Evolutionary conservation across 2,797 vertebrate genomes (phyloP), one percentile per base, ranked within the genome.

Genomic region (Botia kubotai): DNA sequence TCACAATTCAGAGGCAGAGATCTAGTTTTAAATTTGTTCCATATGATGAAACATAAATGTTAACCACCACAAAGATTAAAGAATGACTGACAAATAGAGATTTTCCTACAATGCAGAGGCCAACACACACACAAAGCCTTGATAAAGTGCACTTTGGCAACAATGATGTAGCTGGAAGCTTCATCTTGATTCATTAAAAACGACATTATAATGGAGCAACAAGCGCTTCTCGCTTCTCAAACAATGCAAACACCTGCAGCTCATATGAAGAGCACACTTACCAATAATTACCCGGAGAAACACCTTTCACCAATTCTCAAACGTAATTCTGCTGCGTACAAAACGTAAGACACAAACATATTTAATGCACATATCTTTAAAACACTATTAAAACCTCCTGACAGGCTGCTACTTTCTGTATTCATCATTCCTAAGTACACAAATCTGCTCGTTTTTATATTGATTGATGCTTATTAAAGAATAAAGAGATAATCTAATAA

Each of bases 101-200:
- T 29, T 36, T 65, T 65, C 52, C 67, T 71, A 55, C 16, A 50
- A 21, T 8, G 16, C 26, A 36, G 60, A 48, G 19, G 29, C 60
- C 29, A 72, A 12, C 90, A 91, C 55, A 57, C 8, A 6, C 91
- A 91, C 43, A 46, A 92, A 90, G 33, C 93, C 91, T 93, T 93
- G 93, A 94, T 94, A 93, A 93, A 94, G 93, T 92, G 92, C 90
- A 89, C 89, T 87, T 91, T 89, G 89, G 91, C 89, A 90, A 90
- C 89, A 92, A 91, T 91, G 89, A 91, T 91, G 88, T 85, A 90
- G 88, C 62, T 90, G 89, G 75, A 89, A 91, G 87, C 88, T 33
- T 77, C 89, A 84, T 91, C 89, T 89, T 89, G 87, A 88, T 93
- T 94, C 91, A 93, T 94, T 93, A 93, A 93, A 90, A 92, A 93